Evolutionary conservation across 1,140 invertebrate genomes (phyloP).

Genomic region (Pogonus chalceus): DNA sequence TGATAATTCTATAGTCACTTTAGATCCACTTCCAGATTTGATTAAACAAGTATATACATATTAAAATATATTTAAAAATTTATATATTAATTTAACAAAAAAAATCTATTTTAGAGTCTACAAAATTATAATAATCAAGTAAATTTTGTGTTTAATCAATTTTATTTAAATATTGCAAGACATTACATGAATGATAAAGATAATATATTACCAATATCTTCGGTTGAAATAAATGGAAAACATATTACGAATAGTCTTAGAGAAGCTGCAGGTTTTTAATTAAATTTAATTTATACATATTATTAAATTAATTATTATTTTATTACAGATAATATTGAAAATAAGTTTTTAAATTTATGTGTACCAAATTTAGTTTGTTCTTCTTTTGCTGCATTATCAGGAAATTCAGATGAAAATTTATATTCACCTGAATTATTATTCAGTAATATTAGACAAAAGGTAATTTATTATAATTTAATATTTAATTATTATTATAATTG

Average conservation of each 20-base stretch:
- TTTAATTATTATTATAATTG: not conserved
- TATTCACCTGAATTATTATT: not conserved
- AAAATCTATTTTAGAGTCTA: not conserved
- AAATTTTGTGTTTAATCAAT: constrained; percentile 11
- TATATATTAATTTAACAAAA: not conserved
- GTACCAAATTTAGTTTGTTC: constrained; percentile 4
- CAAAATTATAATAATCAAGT: constrained; percentile 11
- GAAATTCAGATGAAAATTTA: constrained; percentile 10
- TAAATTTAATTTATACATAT: not conserved
- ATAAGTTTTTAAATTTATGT: not conserved
- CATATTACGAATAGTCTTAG: not conserved
- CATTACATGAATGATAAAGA: not conserved
- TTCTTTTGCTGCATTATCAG: constrained; percentile 8
- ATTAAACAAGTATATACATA: constrained; percentile 5
- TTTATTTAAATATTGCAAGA: constrained; percentile 8
- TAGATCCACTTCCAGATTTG: constrained; percentile 10
- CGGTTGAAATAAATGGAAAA: not conserved
- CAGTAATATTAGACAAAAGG: constrained; percentile 11
- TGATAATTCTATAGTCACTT: constrained; percentile 8
- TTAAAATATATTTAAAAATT: not conserved
- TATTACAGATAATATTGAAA: not conserved
- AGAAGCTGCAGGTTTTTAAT: not conserved
- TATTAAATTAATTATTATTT: not conserved
- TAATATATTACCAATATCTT: constrained; percentile 9
- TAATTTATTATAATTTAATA: not conserved